A percentile compares a stretch with the other conserved stretches of the same genome.
Evolutionary conservation across 2,113 vertebrate species (phyloP).

Genomic region (Hyaena hyaena): DNA sequence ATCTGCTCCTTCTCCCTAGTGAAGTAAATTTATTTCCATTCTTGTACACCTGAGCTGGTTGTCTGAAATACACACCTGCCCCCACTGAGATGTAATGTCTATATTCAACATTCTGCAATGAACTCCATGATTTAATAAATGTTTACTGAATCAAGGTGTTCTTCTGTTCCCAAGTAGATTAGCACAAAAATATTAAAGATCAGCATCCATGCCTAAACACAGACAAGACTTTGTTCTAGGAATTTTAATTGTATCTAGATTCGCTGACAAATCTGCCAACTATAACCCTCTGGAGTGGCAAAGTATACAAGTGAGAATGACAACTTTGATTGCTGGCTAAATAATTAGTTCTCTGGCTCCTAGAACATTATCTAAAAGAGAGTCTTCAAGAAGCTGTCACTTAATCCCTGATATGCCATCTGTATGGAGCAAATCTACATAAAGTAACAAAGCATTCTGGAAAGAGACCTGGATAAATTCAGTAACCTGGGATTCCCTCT

Average conservation of each 20-base stretch:
- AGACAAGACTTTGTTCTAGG: not conserved
- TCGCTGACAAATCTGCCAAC: conserved; percentile 23
- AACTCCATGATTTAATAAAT: not conserved
- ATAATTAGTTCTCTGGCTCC: conserved; percentile 41
- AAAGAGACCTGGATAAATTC: conserved; percentile 10
- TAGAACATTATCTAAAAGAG: conserved; percentile 58
- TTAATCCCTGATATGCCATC: not conserved
- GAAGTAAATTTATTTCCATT: not conserved
- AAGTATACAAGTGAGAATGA: conserved; percentile 14
- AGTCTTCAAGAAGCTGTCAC: conserved; percentile 53
- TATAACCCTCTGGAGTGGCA: conserved; percentile 20
- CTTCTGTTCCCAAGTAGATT: not conserved
- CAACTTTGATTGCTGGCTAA: conserved; percentile 40
- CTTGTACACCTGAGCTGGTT: not conserved
- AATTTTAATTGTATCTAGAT: not conserved
- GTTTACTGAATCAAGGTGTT: not conserved
- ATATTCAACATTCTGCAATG: not conserved
- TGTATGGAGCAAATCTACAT: not conserved
- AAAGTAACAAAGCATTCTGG: conserved; percentile 22
- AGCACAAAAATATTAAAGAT: not conserved
- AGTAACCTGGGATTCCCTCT: conserved; percentile 38
- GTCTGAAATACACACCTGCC: not conserved
- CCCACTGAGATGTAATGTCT: not conserved
- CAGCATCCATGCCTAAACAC: not conserved
- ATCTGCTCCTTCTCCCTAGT: not conserved